Conservation (phyloP, 2,113 vertebrate species). For the Oncorhynchus gorbuscha region DNA sequence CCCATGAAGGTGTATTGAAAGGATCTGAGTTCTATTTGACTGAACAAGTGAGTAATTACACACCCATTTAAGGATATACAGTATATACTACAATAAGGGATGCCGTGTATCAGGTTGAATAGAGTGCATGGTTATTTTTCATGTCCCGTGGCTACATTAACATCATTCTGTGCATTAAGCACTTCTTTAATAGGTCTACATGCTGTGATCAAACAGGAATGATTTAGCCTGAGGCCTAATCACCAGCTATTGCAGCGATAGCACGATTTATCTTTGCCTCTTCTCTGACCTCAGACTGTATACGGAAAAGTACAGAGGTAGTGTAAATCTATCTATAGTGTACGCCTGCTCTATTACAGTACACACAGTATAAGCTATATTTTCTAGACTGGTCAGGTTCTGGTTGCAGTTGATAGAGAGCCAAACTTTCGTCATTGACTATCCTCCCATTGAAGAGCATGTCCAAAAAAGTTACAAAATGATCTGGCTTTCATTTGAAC, state of each 20-base stretch:
- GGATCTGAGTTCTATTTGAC: background rate
- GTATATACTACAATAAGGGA: background rate
- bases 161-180: background rate
- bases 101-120: background rate
- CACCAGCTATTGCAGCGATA: too few species aligned
- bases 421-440: background rate
- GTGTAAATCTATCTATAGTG: too few species aligned
- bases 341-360: too few species aligned
- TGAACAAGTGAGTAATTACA: background rate
- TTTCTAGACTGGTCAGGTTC: too few species aligned
- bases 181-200: background rate
- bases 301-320: too few species aligned
- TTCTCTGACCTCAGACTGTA: too few species aligned
- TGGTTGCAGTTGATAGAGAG: background rate
- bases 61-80: background rate
- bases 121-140: background rate
- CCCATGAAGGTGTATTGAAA: background rate
- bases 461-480: background rate
- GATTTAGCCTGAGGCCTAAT: background rate
- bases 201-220: constrained; percentile 5
- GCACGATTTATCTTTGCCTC: too few species aligned
- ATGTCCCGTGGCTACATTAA: background rate
- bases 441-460: background rate
- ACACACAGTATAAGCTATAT: too few species aligned
- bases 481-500: too few species aligned